Evolutionary conservation across 2,888 invertebrate species (phyloP).

Genomic region (Scelioninae gen. 2): DNA sequence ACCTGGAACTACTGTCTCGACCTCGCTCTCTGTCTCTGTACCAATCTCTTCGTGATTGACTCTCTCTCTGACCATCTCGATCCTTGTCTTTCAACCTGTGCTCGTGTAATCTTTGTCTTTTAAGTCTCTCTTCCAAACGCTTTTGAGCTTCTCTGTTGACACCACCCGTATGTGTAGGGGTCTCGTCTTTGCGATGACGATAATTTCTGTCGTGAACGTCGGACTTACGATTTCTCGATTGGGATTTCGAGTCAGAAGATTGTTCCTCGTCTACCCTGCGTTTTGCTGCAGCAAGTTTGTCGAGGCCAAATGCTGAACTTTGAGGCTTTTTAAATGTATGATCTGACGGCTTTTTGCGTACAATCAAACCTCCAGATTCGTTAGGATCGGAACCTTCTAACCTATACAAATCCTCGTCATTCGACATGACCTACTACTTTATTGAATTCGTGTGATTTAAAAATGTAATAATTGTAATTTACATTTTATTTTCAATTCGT

Average conservation of each 20-base stretch:
- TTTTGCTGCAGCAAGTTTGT: slow-evolving; percentile 88
- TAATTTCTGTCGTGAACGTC: slow-evolving; percentile 78
- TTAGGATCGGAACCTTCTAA: slow-evolving; percentile 74
- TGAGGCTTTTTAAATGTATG: slow-evolving; percentile 85
- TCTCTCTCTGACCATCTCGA: slow-evolving; percentile 62
- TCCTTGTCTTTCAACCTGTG: slow-evolving; percentile 68
- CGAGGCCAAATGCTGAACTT: slow-evolving; percentile 87
- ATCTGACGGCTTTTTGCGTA: slow-evolving; percentile 74
- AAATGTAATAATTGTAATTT: too few species aligned
- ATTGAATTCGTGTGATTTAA: too few species aligned
- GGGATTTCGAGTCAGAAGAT: slow-evolving; percentile 61
- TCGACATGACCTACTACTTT: too few species aligned
- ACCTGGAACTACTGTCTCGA: slow-evolving; percentile 65
- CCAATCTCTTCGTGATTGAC: slow-evolving; percentile 65
- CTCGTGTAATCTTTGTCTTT: slow-evolving; percentile 72
- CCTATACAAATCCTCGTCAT: slow-evolving; percentile 73
- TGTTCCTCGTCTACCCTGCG: slow-evolving; percentile 76
- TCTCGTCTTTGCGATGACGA: slow-evolving; percentile 88
- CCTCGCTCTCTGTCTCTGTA: slow-evolving; percentile 64
- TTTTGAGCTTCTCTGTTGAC: slow-evolving; percentile 87
- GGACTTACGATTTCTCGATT: slow-evolving; percentile 62
- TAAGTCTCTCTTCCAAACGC: slow-evolving; percentile 77
- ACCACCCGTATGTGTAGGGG: slow-evolving; percentile 96
- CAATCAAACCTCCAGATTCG: slow-evolving; percentile 74
- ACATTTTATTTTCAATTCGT: too few species aligned